These are phyloP conservation scores for Lasioglossum albipes DNA, from an alignment of 1,140 invertebrate species.

Conservation along the genomic window DNA sequence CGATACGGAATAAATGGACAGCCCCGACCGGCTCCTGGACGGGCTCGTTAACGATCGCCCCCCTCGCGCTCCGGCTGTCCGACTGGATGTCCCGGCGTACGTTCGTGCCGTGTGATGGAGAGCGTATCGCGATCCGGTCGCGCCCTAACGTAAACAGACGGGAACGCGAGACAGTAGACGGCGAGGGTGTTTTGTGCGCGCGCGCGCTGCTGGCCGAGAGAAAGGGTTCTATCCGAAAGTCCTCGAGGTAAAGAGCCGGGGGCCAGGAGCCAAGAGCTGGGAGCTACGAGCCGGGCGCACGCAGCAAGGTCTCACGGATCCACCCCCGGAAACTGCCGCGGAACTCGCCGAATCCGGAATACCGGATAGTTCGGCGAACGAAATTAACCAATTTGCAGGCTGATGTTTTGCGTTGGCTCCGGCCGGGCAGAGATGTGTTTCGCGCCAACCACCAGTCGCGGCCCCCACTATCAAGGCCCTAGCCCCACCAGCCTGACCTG, in stretches of 20 bases:
- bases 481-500: constrained; percentile 63
- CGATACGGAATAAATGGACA: constrained; percentile 23
- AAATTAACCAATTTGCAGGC: constrained; percentile 60
- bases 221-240: neutral
- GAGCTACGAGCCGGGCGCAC: no score
- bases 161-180: neutral
- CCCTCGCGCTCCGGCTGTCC: neutral
- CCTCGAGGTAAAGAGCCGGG: no score
- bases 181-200: neutral
- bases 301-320: neutral
- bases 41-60: constrained; percentile 15
- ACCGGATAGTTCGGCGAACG: constrained; percentile 32
- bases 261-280: no score
- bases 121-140: no score
- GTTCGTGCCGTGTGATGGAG: neutral
- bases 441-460: constrained; percentile 56
- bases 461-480: constrained; percentile 14
- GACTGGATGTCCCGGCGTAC: neutral
- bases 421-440: constrained; percentile 72
- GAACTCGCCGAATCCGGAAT: constrained; percentile 40
- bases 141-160: constrained; percentile 35
- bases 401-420: constrained; percentile 60
- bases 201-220: neutral
- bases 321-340: neutral
- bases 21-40: neutral